Evolutionary conservation across 2,888 invertebrate species (phyloP), one percentile per base, ranked within the genome.

Genomic region (Chesias legatella): DNA sequence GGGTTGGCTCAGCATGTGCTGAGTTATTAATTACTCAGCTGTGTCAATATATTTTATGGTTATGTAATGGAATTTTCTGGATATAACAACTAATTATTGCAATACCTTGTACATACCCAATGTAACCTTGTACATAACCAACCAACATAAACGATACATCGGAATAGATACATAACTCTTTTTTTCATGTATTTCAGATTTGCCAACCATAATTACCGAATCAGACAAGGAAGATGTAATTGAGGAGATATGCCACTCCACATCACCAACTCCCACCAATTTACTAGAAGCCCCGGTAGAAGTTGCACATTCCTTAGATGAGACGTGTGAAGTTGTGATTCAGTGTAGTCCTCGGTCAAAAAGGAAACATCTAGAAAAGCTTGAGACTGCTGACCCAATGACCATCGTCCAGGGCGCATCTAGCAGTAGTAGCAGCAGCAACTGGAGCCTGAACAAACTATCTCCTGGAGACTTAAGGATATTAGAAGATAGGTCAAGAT

Each of bases 281-380:
- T 72, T 93, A 8, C 69, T 93, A 31, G 92, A 92, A 67, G 92
- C 93, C 1, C 92, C 90, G 0, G 92, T 91, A 0, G 92, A 92
- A 30, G 91, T 91, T 0, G 92, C 92, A 1, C 91, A 90, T 54
- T 90, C 91, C 1, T 65, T 93, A 29, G 93, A 94, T 58, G 91
- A 92, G 61, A 90, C 93, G 0, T 92, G 93, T 10, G 93, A 91
- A 63, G 90, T 91, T 21, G 91, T 92, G 0, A 91, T 92, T 39
- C 91, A 91, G 67, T 90, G 90, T 8, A 91, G 92, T 59, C 90
- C 91, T 17, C 73, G 89, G 49, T 79, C 89, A 0, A 89, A 89
- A 56, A 66, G 90, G 48, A 86, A 79, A 63, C 81, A 90, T 27
- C 60, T 90, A 1, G 89, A 89, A 45, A 81, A 86, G 60, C 63